A percentile compares a stretch with the other conserved stretches of the same genome.
These are phyloP conservation scores for Synanthedon andrenaeformis DNA, from an alignment of 2,888 invertebrate genomes.

Conservation along the genomic window DNA sequence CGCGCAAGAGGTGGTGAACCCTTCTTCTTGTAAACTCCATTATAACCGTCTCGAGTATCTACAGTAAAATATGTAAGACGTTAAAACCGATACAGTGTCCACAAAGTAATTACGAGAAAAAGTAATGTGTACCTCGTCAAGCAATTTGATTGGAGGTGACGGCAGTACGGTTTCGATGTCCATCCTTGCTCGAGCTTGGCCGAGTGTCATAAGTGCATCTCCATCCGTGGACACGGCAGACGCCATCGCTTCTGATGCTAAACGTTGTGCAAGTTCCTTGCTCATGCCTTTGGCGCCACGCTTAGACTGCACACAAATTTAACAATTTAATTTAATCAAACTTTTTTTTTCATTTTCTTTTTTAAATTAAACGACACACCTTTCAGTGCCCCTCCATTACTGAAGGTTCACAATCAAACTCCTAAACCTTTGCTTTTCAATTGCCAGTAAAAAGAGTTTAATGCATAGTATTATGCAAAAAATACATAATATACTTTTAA, in stretches of 20 bases:
- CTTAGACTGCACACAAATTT: conserved; percentile 33
- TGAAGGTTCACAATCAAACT: no score
- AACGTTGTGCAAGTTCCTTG: conserved; percentile 30
- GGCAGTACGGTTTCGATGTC: conserved; percentile 45
- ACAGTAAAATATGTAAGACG: background rate
- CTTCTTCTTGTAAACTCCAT: conserved; percentile 48
- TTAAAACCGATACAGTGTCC: no score
- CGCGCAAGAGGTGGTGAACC: conserved; percentile 34
- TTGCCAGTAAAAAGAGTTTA: no score
- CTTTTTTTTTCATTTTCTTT: no score
- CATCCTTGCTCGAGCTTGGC: conserved; percentile 51
- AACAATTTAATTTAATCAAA: background rate
- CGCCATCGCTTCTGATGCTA: conserved; percentile 44
- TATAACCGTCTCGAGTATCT: conserved; percentile 44
- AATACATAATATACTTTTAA: no score
- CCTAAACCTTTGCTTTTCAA: no score
- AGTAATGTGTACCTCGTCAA: conserved; percentile 35
- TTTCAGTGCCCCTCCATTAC: no score
- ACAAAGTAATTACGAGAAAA: no score
- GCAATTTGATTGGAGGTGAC: conserved; percentile 35
- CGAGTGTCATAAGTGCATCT: conserved; percentile 48
- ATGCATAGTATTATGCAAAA: no score
- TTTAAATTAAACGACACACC: no score
- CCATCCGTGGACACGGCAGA: conserved; percentile 40
- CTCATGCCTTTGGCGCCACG: conserved; percentile 61